phyloP scores from a whole-genome alignment of 2,797 vertebrate species.

The Natrix natrix region DNA sequence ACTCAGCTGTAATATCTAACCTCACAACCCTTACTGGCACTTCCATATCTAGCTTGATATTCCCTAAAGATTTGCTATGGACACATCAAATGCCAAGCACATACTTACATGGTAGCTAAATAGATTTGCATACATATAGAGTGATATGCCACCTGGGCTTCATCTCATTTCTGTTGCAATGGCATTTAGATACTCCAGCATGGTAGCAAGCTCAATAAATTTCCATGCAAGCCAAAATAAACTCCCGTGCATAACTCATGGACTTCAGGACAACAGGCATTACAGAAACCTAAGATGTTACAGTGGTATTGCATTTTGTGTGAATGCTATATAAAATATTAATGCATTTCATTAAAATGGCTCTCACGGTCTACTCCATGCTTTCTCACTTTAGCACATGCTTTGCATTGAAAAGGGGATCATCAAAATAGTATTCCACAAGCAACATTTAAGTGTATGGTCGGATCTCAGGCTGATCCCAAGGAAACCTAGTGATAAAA shows the following conservation, averaged over 20 bases:
- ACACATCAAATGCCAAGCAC: not conserved
- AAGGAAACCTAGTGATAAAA: constrained; percentile 61
- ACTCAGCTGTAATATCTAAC: not conserved
- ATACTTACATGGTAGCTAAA: not conserved
- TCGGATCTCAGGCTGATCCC: constrained; percentile 51
- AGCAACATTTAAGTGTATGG: constrained; percentile 43
- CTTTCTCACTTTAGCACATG: constrained; percentile 63
- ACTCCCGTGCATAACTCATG: constrained; percentile 27
- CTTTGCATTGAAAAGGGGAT: constrained; percentile 41
- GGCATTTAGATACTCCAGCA: constrained; percentile 40
- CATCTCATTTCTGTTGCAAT: constrained; percentile 9
- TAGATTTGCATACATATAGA: constrained; percentile 7
- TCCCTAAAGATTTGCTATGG: not conserved
- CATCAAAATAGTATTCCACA: constrained; percentile 45
- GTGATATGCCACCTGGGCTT: not conserved
- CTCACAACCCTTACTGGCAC: not conserved
- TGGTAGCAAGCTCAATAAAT: constrained; percentile 58
- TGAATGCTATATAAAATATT: constrained; percentile 66
- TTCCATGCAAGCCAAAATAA: constrained; percentile 27
- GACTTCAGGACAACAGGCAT: constrained; percentile 54
- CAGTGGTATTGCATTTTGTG: constrained; percentile 54
- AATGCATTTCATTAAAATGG: constrained; percentile 69
- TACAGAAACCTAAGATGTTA: constrained; percentile 45
- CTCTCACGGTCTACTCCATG: constrained; percentile 57
- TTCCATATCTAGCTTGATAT: not conserved